phyloP scores from a whole-genome alignment of 2,113 vertebrate species.

The Oncorhynchus nerka region DNA sequence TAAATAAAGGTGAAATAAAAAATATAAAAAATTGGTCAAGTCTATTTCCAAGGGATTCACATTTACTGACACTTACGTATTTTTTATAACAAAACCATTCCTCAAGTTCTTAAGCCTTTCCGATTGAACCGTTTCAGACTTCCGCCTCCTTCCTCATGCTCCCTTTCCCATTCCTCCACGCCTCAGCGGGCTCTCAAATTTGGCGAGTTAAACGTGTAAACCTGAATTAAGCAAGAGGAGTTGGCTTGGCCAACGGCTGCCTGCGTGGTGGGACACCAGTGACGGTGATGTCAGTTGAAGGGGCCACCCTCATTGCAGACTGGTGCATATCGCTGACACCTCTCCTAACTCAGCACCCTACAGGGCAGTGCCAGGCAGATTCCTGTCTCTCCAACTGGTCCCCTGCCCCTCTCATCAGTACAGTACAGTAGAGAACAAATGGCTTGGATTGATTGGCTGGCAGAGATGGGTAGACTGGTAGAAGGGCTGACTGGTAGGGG shows the following conservation, averaged over 20 bases:
- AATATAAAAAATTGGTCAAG: too few relatives aligned
- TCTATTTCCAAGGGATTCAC: conserved; percentile 40
- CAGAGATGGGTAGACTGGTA: too few relatives aligned
- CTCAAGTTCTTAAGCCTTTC: conserved; percentile 16
- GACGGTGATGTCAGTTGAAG: background rate
- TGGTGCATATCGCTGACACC: too few relatives aligned
- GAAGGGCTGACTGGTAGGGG: too few relatives aligned
- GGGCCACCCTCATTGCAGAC: background rate
- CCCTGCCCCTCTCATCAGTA: too few relatives aligned
- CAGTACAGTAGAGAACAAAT: too few relatives aligned
- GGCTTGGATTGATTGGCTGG: too few relatives aligned
- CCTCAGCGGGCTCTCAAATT: background rate
- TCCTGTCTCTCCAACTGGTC: too few relatives aligned
- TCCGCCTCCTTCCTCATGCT: background rate
- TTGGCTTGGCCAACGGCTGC: background rate
- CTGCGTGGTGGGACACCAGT: background rate
- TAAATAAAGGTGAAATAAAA: too few relatives aligned
- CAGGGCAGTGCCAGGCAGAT: too few relatives aligned
- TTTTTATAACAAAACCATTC: conserved; percentile 46
- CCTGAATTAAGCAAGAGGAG: background rate
- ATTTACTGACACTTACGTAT: conserved; percentile 46
- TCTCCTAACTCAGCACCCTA: too few relatives aligned
- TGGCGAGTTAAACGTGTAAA: background rate
- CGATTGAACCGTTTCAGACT: conserved; percentile 16
- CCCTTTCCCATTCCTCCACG: background rate